Base-by-base conservation (phyloP, 2,888 invertebrate genomes). In the Theretra japonica region DNA sequence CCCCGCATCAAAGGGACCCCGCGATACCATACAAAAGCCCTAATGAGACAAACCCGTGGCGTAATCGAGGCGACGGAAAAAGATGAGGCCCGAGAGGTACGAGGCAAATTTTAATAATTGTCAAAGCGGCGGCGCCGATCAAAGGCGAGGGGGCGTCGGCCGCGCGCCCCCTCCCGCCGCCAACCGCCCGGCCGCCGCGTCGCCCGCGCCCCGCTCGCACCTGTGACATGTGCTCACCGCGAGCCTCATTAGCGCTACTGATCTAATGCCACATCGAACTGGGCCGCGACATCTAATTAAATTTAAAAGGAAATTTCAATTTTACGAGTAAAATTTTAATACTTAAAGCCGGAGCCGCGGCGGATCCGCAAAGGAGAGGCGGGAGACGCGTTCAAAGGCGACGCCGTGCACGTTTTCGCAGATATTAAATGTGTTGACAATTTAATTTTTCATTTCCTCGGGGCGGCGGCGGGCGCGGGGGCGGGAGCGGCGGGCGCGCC, bases 21-120 rank as follows among this genome's bases (percentile, higher is more conserved):
- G 90, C 91, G 90, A 92, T 92, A 90, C 93, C 91, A 91, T 90
- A 94, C 93, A 93, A 93, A 93, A 93, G 94, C 93, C 93, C 92
- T 94, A 94, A 94, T 94, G 94, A 94, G 94, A 94, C 94, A 93
- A 94, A 94, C 93, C 93, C 94, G 93, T 91, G 90, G 92, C 92
- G 92, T 94, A 94, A 92, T 93, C 93, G 94, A 94, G 93, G 92
- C 93, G 93, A 93, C 90, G 91, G 94, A 92, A 94, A 94, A 93
- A 94, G 94, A 94, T 94, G 94, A 94, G 92, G 90, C 93, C 89
- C 88, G 93, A 91, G 92, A 91, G 93, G 92, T 93, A 93, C 93
- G 93, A 91, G 94, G 94, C 94, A 92, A 94, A 95, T 95, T 95
- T 95, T 95, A 94, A 95, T 95, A 95, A 95, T 94, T 95, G 95